Evolutionary conservation across 2,113 vertebrate genomes (phyloP).

Genomic region (Oplegnathus fasciatus): DNA sequence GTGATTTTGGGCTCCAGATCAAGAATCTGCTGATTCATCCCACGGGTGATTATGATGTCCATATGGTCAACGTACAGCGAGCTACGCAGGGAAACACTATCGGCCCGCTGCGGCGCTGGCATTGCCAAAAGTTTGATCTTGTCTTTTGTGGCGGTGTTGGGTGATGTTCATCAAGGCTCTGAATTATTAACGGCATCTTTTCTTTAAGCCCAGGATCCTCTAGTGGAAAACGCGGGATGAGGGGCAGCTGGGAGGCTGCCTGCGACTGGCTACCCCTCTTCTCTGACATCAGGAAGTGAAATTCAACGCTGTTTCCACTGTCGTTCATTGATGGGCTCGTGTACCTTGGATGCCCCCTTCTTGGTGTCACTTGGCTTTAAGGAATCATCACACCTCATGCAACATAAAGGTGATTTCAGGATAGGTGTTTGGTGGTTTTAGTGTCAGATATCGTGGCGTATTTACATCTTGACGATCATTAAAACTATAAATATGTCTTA

Average conservation of each 20-base stretch:
- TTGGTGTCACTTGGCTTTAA: slow-evolving; percentile 65
- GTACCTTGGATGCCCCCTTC: slow-evolving; percentile 81
- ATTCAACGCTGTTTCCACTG: slow-evolving; percentile 85
- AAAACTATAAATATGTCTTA: background rate
- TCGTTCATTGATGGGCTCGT: slow-evolving; percentile 63
- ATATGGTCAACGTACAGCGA: slow-evolving; percentile 86
- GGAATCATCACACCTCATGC: slow-evolving; percentile 54
- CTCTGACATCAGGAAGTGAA: slow-evolving; percentile 84
- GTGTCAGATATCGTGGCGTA: background rate
- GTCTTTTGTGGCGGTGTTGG: slow-evolving; percentile 83
- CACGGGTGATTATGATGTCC: slow-evolving; percentile 85
- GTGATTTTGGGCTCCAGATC: slow-evolving; percentile 86
- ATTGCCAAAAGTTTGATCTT: slow-evolving; percentile 85
- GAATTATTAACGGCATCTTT: slow-evolving; percentile 90
- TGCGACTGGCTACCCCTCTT: slow-evolving; percentile 72
- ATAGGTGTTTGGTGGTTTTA: background rate
- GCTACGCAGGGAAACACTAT: slow-evolving; percentile 81
- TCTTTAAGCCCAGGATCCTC: slow-evolving; percentile 83
- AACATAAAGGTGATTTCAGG: slow-evolving; percentile 10
- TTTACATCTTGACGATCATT: background rate
- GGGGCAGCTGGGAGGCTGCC: slow-evolving; percentile 89
- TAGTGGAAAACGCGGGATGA: slow-evolving; percentile 83
- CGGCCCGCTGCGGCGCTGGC: slow-evolving; percentile 57
- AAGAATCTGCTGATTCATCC: slow-evolving; percentile 86
- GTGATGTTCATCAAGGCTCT: slow-evolving; percentile 82